Evolutionary conservation across 2,888 invertebrate species (phyloP).

Genomic region (Heliconius charithonia): DNA sequence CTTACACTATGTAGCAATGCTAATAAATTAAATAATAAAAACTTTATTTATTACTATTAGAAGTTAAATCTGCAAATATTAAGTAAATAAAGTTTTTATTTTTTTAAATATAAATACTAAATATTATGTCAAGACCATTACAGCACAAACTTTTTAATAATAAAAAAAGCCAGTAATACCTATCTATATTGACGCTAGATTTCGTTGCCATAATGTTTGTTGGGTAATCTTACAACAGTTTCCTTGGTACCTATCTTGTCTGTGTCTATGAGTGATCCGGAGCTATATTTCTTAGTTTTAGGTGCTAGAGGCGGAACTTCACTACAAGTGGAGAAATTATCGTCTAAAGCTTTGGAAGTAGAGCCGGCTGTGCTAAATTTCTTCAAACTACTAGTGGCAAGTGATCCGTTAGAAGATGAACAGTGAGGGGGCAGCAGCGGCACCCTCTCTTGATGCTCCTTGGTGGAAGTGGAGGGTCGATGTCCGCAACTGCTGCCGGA

Average conservation of each 20-base stretch:
- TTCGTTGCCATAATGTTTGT: conserved; percentile 72
- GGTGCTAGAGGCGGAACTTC: conserved; percentile 75
- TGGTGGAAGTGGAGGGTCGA: conserved; percentile 61
- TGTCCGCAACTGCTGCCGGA: conserved; percentile 65
- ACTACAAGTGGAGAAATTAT: conserved; percentile 73
- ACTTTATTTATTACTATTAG: neutral
- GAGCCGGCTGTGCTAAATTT: conserved; percentile 71
- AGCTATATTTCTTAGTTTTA: conserved; percentile 75
- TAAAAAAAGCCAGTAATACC: conserved; percentile 20
- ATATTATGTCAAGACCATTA: conserved; percentile 27
- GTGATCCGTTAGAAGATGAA: conserved; percentile 77
- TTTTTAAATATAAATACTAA: conserved; percentile 35
- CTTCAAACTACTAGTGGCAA: conserved; percentile 73
- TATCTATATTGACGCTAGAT: conserved; percentile 45
- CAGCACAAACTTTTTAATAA: conserved; percentile 28
- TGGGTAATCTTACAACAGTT: conserved; percentile 76
- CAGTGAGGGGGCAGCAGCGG: conserved; percentile 76
- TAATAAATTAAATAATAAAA: conserved; percentile 34
- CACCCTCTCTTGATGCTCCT: conserved; percentile 72
- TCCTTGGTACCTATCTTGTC: conserved; percentile 74
- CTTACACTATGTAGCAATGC: conserved; percentile 46
- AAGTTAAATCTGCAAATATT: neutral
- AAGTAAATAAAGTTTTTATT: neutral
- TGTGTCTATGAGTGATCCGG: conserved; percentile 75
- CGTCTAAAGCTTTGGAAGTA: conserved; percentile 66